Evolutionary conservation across 2,888 invertebrate species (phyloP).

Genomic region (Pandemis corylana): DNA sequence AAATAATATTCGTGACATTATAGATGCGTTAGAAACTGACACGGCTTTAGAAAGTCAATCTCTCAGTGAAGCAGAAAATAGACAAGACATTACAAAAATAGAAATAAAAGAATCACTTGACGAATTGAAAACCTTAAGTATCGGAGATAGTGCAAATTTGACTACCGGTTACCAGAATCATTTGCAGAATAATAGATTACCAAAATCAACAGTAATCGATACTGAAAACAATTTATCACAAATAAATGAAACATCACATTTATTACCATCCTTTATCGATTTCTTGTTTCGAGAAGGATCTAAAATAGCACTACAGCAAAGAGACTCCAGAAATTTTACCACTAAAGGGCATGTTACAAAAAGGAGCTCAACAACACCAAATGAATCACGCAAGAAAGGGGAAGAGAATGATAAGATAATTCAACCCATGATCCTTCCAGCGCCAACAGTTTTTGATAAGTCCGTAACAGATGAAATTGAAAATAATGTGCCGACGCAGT

Average conservation of each 20-base stretch:
- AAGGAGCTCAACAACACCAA: conserved; percentile 15
- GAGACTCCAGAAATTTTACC: conserved; percentile 5
- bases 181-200: not conserved
- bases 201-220: not conserved
- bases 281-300: conserved; percentile 60
- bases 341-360: not conserved
- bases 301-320: conserved; percentile 16
- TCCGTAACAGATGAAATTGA: conserved; percentile 19
- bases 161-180: conserved; percentile 5
- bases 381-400: not conserved
- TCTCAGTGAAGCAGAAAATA: conserved; percentile 64
- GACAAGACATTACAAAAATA: conserved; percentile 17
- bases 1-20: conserved; percentile 77
- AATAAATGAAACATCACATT: conserved; percentile 47
- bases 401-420: conserved; percentile 28
- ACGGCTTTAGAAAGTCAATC: conserved; percentile 48
- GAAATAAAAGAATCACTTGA: conserved; percentile 13
- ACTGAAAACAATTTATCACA: conserved; percentile 3
- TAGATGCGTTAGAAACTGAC: conserved; percentile 65
- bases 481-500: conserved; percentile 24
- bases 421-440: conserved; percentile 42
- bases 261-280: conserved; percentile 65
- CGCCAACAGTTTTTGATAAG: conserved; percentile 44
- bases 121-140: not conserved
- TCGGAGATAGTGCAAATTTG: not conserved